phyloP scores from a whole-genome alignment of 2,113 vertebrate genomes.

The Crypturellus undulatus region DNA sequence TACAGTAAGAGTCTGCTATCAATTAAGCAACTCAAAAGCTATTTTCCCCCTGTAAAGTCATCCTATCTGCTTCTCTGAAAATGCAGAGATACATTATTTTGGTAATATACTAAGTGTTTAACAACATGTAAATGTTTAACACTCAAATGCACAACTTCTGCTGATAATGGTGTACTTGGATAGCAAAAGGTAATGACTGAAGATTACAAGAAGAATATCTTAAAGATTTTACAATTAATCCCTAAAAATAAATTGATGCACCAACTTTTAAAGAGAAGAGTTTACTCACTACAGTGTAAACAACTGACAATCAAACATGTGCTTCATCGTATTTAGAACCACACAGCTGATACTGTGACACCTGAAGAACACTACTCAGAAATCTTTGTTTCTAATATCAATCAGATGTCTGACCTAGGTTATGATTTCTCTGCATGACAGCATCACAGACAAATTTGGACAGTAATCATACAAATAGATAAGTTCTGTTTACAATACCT shows the following conservation, averaged over 20 bases:
- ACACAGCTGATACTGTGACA: neutral
- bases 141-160: neutral
- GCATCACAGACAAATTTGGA: neutral
- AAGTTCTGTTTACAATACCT: conserved; percentile 69
- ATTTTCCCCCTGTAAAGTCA: neutral
- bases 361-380: neutral
- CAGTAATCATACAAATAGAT: neutral
- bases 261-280: neutral
- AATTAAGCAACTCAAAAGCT: neutral
- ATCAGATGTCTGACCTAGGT: neutral
- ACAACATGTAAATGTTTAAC: neutral
- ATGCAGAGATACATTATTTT: neutral
- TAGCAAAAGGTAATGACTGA: neutral
- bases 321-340: fast-evolving
- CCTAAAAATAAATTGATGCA: neutral
- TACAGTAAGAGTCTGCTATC: neutral
- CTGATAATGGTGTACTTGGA: neutral
- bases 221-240: neutral
- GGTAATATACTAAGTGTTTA: neutral
- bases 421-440: neutral
- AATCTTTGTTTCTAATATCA: neutral
- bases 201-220: neutral
- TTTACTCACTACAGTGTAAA: neutral
- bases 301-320: neutral
- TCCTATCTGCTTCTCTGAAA: neutral